Evolutionary conservation across 1,140 invertebrate species (phyloP), one percentile per base, ranked within the genome.

Genomic region (Octopus bimaculoides): DNA sequence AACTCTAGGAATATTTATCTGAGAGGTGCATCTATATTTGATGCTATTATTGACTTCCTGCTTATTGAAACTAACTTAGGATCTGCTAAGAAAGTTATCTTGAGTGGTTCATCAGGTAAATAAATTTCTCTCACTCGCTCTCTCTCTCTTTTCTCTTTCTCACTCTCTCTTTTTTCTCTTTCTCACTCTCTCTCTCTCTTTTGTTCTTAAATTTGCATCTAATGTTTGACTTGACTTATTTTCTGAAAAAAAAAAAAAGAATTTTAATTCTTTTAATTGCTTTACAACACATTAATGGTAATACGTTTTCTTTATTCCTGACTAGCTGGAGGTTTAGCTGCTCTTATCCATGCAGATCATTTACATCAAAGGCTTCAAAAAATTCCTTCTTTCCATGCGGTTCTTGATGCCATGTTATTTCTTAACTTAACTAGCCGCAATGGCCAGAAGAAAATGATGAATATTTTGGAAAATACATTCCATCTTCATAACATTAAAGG

Each of bases 51-150:
- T 14, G 84, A 87, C 5, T 84, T 84, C 73, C 78, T 87, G n/a
- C 41, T 83, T 7, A 77, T 79, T 61, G 71, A 80, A 73, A 86
- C 86, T 12, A 66, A 82, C 7, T 75, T 87, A 54, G 78, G 71
- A 17, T 75, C 77, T 54, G 86, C 86, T 73, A 80, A 86, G 77
- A 81, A 85, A 69, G 82, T 87, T 8, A 82, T 87, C 52, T 75
- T 87, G 0, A 79, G 81, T 12, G 86, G 86, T 4, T 83, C 84
- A 12, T 86, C 86, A 84, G 82, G 86, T 87, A 81, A 66, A 56
- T n/a, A 10, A 71, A n/a, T 6, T 71, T 61, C 17, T 12, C 12
- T 77, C 9, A 5, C 7, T 14, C 9, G 2, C 12, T 12, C n/a
- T 3, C 10, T 20, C 12, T 20, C n/a, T n/a, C 4, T 20, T 75